Evolutionary conservation across 2,797 vertebrate genomes (phyloP).

Genomic region (Phylloscopus collybita): DNA sequence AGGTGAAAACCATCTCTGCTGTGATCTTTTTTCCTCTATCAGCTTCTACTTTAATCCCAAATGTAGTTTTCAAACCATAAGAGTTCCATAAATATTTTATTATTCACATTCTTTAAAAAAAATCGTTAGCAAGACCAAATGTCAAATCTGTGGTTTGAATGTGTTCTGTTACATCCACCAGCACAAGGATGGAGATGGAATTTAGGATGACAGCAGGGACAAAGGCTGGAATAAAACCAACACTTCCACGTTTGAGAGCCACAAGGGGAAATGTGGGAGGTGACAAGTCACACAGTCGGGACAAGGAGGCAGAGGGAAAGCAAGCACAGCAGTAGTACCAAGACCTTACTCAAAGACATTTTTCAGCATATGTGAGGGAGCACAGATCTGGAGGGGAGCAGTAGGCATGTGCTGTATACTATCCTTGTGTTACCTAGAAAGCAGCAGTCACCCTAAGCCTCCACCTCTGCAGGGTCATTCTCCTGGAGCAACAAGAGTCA

Average conservation of each 20-base stretch:
- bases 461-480: neutral
- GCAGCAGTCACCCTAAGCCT: rapidly evolving
- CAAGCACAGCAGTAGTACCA: rapidly evolving
- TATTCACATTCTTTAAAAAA: neutral
- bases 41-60: neutral
- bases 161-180: neutral
- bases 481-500: neutral
- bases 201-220: neutral
- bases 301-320: neutral
- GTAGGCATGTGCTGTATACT: rapidly evolving
- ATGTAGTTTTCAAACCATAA: neutral
- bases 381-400: neutral
- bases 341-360: neutral
- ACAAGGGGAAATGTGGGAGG: rapidly evolving
- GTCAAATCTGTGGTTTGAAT: neutral
- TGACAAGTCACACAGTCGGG: rapidly evolving
- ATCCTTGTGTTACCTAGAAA: neutral
- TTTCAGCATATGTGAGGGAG: neutral
- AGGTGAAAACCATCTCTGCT: neutral
- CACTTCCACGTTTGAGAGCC: rapidly evolving
- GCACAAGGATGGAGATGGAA: neutral
- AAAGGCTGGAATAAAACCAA: neutral
- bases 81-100: constrained; percentile 6
- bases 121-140: neutral
- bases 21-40: neutral